A percentile compares a stretch with the other conserved stretches of the same genome.
phyloP scores from a whole-genome alignment of 2,888 invertebrate genomes.

The Parapristionchus giblindavisi region DNA sequence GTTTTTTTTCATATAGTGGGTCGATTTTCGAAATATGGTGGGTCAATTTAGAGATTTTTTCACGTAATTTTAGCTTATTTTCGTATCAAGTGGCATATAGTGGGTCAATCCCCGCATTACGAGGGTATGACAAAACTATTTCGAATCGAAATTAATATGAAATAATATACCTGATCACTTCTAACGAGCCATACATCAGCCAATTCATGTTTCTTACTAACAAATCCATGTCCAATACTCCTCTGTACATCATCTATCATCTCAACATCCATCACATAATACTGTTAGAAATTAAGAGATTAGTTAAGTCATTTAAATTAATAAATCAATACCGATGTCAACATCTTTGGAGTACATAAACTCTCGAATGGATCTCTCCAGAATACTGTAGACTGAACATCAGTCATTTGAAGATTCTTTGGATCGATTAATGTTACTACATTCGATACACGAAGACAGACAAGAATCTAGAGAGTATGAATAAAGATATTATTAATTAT shows the following conservation, averaged over 20 bases:
- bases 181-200: constrained; percentile 93
- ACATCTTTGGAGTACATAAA: constrained; percentile 88
- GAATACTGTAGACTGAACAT: constrained; percentile 75
- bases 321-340: constrained; percentile 75
- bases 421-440: constrained; percentile 93
- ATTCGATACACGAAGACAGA: constrained; percentile 88
- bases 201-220: constrained; percentile 86
- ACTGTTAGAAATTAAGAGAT: constrained; percentile 73
- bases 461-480: constrained; percentile 77
- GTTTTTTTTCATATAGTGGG: too few relatives aligned
- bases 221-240: constrained; percentile 81
- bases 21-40: too few relatives aligned
- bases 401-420: constrained; percentile 69
- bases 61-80: too few relatives aligned
- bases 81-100: too few relatives aligned
- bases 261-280: constrained; percentile 93
- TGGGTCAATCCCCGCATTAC: too few relatives aligned
- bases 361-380: constrained; percentile 87
- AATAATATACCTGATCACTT: constrained; percentile 75
- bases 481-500: not conserved
- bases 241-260: constrained; percentile 75
- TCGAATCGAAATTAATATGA: too few relatives aligned
- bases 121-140: too few relatives aligned
- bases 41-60: too few relatives aligned
- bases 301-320: not conserved